Evolutionary conservation across 1,140 invertebrate genomes (phyloP).

Genomic region (Antheraea pernyi): DNA sequence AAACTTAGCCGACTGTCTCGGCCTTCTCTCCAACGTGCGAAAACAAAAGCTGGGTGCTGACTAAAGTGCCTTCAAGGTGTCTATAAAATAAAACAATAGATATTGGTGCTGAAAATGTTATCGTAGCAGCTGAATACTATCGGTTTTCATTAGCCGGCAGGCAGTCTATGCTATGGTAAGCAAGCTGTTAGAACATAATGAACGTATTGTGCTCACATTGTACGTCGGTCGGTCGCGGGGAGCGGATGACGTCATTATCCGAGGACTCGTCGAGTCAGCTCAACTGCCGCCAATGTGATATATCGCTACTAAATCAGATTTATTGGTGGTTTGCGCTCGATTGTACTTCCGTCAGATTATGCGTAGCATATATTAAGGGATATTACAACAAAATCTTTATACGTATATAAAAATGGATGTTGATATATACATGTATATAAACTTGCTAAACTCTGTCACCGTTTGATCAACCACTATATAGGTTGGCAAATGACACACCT

Average conservation of each 20-base stretch:
- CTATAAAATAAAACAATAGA: no score
- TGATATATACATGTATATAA: no score
- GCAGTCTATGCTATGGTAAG: slow-evolving; percentile 39
- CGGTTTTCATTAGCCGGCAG: slow-evolving; percentile 36
- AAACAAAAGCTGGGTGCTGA: no score
- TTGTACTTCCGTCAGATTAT: slow-evolving; percentile 18
- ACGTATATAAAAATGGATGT: no score
- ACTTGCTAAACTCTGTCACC: no score
- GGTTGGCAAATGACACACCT: no score
- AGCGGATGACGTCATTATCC: slow-evolving; percentile 40
- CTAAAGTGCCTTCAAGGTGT: no score
- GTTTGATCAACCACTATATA: no score
- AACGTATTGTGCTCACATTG: slow-evolving; percentile 36
- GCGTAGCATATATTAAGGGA: not conserved
- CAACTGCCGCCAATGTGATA: slow-evolving; percentile 32
- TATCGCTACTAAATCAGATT: slow-evolving; percentile 37
- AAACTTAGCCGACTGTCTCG: no score
- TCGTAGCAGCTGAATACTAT: slow-evolving; percentile 15
- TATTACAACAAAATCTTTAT: not conserved
- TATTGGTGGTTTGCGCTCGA: slow-evolving; percentile 36
- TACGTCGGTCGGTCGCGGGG: slow-evolving; percentile 16
- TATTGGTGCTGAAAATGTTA: not conserved
- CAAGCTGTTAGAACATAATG: slow-evolving; percentile 48
- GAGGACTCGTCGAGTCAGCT: slow-evolving; percentile 42
- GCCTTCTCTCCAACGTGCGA: no score